Conservation (phyloP, 2,797 vertebrate species). For the Anabacerthia variegaticeps region DNA sequence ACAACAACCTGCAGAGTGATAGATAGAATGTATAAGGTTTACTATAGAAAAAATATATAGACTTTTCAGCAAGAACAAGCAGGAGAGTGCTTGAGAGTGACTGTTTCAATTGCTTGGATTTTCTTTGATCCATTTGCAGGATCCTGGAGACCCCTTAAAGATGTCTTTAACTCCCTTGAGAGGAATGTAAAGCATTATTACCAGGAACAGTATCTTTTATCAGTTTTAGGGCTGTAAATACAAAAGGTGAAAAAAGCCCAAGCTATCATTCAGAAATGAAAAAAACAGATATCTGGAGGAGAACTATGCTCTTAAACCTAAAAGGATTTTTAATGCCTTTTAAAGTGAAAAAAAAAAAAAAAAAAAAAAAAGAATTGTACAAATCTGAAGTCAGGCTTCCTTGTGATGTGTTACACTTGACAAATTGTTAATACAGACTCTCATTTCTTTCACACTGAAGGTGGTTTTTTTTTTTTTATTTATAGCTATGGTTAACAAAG, state of each 20-base stretch:
- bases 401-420: background rate
- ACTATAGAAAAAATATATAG: background rate
- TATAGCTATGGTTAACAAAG: background rate
- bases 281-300: background rate
- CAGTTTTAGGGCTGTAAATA: background rate
- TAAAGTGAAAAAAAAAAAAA: background rate
- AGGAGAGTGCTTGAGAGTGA: background rate
- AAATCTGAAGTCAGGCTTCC: background rate
- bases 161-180: background rate
- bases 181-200: background rate
- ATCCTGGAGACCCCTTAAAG: background rate
- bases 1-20: background rate
- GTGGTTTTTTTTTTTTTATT: background rate
- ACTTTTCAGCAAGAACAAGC: background rate
- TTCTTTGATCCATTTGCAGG: background rate
- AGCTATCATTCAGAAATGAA: background rate
- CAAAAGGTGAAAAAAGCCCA: background rate
- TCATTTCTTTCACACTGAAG: background rate
- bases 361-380: background rate
- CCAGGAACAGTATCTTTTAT: background rate
- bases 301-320: background rate
- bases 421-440: background rate
- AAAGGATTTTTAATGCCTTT: background rate
- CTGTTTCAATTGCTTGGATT: background rate
- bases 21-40: background rate